A percentile compares a stretch with the other conserved stretches of the same genome.
Conservation (phyloP, 2,797 vertebrate species). For the Cynopterus sphinx region DNA sequence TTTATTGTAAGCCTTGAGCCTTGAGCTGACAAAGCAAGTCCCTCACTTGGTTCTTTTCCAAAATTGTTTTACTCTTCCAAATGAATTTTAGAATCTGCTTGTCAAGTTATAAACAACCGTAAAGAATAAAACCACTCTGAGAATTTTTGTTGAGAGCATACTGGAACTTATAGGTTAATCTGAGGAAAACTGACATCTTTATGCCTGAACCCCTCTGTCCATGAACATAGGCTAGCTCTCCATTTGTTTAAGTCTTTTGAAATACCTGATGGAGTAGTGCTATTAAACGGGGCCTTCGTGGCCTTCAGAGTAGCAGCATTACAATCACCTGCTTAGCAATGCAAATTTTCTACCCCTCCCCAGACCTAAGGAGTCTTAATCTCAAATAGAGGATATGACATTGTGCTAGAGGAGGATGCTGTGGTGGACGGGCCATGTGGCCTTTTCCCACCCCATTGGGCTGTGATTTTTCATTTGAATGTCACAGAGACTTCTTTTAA, state of each 20-base stretch:
- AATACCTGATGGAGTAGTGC: not conserved
- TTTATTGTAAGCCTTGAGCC: not conserved
- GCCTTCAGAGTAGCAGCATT: not conserved
- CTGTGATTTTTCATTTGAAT: not conserved
- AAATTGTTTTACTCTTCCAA: constrained; percentile 11
- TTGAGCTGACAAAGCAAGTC: not conserved
- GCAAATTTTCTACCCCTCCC: not conserved
- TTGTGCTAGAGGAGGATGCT: not conserved
- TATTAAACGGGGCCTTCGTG: not conserved
- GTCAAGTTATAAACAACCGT: not conserved
- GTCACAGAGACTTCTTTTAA: not conserved
- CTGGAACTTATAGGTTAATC: not conserved
- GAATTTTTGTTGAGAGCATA: not conserved
- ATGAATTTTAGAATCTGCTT: not conserved
- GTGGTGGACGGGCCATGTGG: not conserved
- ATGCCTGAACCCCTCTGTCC: not conserved
- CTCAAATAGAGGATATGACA: not conserved
- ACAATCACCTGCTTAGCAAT: not conserved
- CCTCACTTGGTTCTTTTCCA: not conserved
- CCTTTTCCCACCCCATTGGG: not conserved
- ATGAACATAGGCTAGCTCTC: not conserved
- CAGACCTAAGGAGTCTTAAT: not conserved
- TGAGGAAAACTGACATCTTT: not conserved
- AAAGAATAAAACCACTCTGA: not conserved
- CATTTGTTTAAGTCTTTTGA: not conserved